Conservation (phyloP, 2,888 invertebrate genomes). For the Papilio elwesi region DNA sequence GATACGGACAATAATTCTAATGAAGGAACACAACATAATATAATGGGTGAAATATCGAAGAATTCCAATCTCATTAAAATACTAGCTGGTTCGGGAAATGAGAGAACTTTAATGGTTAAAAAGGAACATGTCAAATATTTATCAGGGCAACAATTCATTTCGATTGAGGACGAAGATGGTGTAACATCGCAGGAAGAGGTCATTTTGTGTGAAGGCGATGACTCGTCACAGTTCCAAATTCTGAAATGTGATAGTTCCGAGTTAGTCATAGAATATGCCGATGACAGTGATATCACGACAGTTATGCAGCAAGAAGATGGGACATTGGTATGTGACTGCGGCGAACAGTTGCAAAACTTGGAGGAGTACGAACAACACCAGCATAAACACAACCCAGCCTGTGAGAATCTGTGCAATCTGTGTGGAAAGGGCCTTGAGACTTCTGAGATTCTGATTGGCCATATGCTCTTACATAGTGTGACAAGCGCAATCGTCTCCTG, state of each 20-base stretch:
- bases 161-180: slow-evolving; percentile 61
- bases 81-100: slow-evolving; percentile 61
- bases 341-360: slow-evolving; percentile 72
- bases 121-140: slow-evolving; percentile 67
- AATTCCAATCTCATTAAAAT: slow-evolving; percentile 66
- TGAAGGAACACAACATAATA: slow-evolving; percentile 51
- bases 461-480: slow-evolving; percentile 73
- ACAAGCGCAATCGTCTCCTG: slow-evolving; percentile 66
- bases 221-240: slow-evolving; percentile 73
- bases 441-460: slow-evolving; percentile 73
- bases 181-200: slow-evolving; percentile 66
- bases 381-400: slow-evolving; percentile 69
- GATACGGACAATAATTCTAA: slow-evolving; percentile 43
- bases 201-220: slow-evolving; percentile 76
- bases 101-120: slow-evolving; percentile 71
- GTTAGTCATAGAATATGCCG: slow-evolving; percentile 76
- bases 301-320: slow-evolving; percentile 75
- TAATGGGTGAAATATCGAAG: slow-evolving; percentile 41
- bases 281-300: slow-evolving; percentile 72
- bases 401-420: slow-evolving; percentile 70
- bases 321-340: slow-evolving; percentile 75
- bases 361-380: slow-evolving; percentile 75
- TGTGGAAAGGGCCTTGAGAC: slow-evolving; percentile 80
- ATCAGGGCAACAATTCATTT: slow-evolving; percentile 60
- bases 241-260: slow-evolving; percentile 77